Evolutionary conservation across 1,140 invertebrate species (phyloP), one percentile per base, ranked within the genome.

Genomic region (Drosophila nikananu): DNA sequence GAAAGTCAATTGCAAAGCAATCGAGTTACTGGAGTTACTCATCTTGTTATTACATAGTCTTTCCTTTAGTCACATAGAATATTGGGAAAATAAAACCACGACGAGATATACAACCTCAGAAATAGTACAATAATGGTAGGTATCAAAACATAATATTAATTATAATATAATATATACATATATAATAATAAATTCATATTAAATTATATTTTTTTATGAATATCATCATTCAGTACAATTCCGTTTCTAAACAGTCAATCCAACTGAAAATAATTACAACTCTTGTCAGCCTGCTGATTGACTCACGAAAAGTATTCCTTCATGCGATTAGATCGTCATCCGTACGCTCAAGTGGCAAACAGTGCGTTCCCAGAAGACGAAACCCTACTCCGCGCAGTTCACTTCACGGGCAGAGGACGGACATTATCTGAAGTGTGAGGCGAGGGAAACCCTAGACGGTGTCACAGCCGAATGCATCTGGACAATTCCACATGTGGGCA

Each of bases 401-500:
- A 60, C 67, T 52, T 52, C 52, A 21, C 52, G 42, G 37, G 42
- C 27, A 71, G 23, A 19, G 52, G 39, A 52, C 25, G 46, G 57
- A 37, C 25, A 51, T 37, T 55, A 67, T 81, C 60, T 54, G 37
- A 48, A 67, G 49, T 71, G 54, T n/a, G 32, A 51, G 32, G 23
- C 19, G 35, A 55, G 19, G 42, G 73, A 75, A 83, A 60, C 44
- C 62, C 58, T 44, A 81, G 54, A 72, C 42, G 49, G 58, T 48
- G 42, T 59, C 64, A 63, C 68, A 83, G 58, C 41, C 63, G 76
- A 83, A 23, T 66, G 77, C 71, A 81, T 81, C 64, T 77, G 79
- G 79, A 72, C 30, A 76, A 67, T 44, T 48, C 61, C 55, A 77
- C 55, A 64, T 74, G 70, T n/a, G 67, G 44, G 51, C 37, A 62